phyloP scores from a whole-genome alignment of 2,797 vertebrate species.

The Sebastes goodei region DNA sequence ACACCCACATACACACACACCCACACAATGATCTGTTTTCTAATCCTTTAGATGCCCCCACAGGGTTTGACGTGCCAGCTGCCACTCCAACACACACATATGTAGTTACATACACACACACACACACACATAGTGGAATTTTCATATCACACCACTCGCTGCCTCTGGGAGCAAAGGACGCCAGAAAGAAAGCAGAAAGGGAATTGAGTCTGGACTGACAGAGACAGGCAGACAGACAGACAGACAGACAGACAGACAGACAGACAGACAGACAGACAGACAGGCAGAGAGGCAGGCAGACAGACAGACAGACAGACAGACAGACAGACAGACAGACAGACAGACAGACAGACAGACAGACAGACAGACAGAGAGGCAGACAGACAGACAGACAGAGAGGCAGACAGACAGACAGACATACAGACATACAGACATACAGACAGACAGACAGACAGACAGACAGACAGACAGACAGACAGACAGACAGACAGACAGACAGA shows the following conservation, averaged over 20 bases:
- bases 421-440: background rate
- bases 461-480: background rate
- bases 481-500: background rate
- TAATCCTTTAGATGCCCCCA: conserved; percentile 58
- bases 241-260: background rate
- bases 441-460: background rate
- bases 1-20: background rate
- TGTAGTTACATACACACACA: background rate
- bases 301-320: no score
- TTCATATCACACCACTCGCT: conserved; percentile 8
- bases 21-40: conserved; percentile 26
- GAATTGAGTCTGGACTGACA: background rate
- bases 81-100: conserved; percentile 34
- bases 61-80: conserved; percentile 59
- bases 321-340: no score
- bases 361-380: background rate
- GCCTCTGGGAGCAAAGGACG: conserved; percentile 12
- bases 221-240: background rate
- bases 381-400: background rate
- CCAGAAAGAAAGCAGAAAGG: background rate
- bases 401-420: background rate
- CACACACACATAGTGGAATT: conserved; percentile 2
- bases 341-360: background rate
- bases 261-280: background rate
- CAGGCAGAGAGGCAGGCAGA: background rate